A percentile compares a stretch with the other conserved stretches of the same genome.
Conservation (phyloP, 2,888 invertebrate species). For the Sussaba pulchella region DNA sequence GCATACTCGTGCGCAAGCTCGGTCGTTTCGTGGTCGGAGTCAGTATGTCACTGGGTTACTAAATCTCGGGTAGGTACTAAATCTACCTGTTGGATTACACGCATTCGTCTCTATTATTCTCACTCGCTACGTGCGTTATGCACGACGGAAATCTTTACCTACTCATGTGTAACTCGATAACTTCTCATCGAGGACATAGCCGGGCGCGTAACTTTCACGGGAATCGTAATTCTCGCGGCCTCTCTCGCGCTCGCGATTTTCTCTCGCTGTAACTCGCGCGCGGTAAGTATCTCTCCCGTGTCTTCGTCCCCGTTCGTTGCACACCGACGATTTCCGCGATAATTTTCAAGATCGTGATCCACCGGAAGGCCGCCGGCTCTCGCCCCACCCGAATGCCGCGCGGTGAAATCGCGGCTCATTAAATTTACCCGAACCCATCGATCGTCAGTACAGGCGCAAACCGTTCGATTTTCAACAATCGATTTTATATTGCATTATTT, state of each 20-base stretch:
- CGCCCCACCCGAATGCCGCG: neutral
- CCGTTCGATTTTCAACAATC: neutral
- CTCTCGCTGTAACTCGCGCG: constrained; percentile 41
- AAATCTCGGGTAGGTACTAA: constrained; percentile 59
- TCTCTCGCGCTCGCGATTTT: constrained; percentile 54
- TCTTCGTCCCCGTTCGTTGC: constrained; percentile 9
- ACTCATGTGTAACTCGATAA: constrained; percentile 57
- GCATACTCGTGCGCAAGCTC: neutral
- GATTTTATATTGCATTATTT: neutral
- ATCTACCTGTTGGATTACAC: constrained; percentile 40
- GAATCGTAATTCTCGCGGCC: constrained; percentile 52
- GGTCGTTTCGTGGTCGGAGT: constrained; percentile 27
- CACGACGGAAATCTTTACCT: constrained; percentile 5
- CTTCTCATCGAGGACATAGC: constrained; percentile 37
- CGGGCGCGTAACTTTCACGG: constrained; percentile 59
- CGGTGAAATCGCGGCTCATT: constrained; percentile 32
- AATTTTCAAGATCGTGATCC: constrained; percentile 63
- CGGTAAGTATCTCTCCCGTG: constrained; percentile 11
- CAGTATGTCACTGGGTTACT: constrained; percentile 66
- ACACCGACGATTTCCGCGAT: constrained; percentile 54
- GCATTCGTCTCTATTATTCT: constrained; percentile 23
- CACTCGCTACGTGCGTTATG: neutral
- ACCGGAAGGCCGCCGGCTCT: constrained; percentile 21
- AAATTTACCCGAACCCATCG: constrained; percentile 4
- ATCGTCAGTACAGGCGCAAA: neutral